Conservation (phyloP, 2,888 invertebrate species). For the Dorcus parallelipipedus region DNA sequence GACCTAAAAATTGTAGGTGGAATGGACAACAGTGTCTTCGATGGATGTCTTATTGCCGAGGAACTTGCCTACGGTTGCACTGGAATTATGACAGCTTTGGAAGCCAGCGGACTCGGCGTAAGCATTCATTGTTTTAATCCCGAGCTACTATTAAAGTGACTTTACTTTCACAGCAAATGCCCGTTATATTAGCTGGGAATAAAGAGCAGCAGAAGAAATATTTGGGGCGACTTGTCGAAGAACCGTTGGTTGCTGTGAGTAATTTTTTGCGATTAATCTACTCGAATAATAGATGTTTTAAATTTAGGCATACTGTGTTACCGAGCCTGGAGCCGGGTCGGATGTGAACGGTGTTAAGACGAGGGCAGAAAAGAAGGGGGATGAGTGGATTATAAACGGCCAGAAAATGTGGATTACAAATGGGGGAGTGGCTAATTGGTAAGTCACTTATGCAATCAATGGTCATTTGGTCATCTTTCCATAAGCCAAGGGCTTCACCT, state of each 20-base stretch:
- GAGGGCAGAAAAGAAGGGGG: constrained; percentile 88
- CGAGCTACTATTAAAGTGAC: too few relatives aligned
- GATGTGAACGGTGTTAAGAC: constrained; percentile 93
- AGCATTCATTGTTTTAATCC: constrained; percentile 22
- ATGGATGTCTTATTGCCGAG: constrained; percentile 77
- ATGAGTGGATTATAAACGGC: constrained; percentile 88
- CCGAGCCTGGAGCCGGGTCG: constrained; percentile 94
- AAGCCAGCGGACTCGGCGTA: constrained; percentile 77
- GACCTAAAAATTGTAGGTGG: constrained; percentile 57
- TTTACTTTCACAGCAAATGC: constrained; percentile 69
- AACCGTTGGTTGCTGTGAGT: constrained; percentile 86
- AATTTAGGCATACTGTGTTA: constrained; percentile 85
- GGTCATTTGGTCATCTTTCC: neutral
- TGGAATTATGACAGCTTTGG: constrained; percentile 83
- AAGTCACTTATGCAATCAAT: constrained; percentile 13
- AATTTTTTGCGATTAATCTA: neutral
- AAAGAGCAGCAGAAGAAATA: constrained; percentile 93
- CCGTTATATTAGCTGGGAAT: constrained; percentile 78
- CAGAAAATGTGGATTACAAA: constrained; percentile 99
- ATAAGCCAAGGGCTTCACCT: too few relatives aligned
- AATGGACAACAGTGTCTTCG: constrained; percentile 66
- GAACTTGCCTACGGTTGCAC: constrained; percentile 88
- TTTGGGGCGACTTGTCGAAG: constrained; percentile 83
- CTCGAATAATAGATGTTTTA: too few relatives aligned
- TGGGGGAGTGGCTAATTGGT: constrained; percentile 95